Evolutionary conservation across 2,797 vertebrate genomes (phyloP), one percentile per base, ranked within the genome.

Genomic region (Karalla daura): DNA sequence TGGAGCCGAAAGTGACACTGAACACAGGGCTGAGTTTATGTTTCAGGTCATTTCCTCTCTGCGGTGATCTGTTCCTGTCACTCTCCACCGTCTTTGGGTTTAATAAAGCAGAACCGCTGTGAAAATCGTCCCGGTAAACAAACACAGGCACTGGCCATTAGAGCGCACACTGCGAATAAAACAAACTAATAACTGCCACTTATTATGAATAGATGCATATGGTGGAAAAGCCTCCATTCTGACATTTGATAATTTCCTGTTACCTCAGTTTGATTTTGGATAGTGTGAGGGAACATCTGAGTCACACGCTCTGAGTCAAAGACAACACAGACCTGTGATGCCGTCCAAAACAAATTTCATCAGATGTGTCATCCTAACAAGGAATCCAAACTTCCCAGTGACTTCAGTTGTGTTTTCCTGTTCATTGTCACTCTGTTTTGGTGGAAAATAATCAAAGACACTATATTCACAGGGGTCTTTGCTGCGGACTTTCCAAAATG

Each of bases 291-390:
- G 17, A 44, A 47, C 35, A 44, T 5, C 32, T 63, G 36, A 63
- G 36, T 65, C 59, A 54, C 28, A 54, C 28, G 40, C 43, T 5
- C 33, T 45, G 27, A 36, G 18, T 61, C 37, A 52, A 45, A 12
- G 14, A 11, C 25, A 25, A 15, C 52, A 1, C 45, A 33, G 47
- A 67, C 53, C 30, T 25, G 5, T 61, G 41, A 55, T 27, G 14
- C 37, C 10, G 53, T 58, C 50, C 20, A 59, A 51, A 41, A 53
- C 43, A 71, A 70, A 58, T 67, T 40, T 28, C n/a, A 69, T 41
- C 35, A 13, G 21, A 70, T 73, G 51, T 37, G 25, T 71, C 44
- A 63, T 74, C 28, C n/a, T 28, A 49, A 61, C 44, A 65, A 47
- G 40, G 53, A 46, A 8, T 70, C 24, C 41, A 49, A 53, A 63